Percentiles rank a stretch among this genome's conserved stretches.
These are phyloP conservation scores for Pyrocoelia pectoralis DNA, from an alignment of 2,888 invertebrate genomes.

Conservation along the genomic window DNA sequence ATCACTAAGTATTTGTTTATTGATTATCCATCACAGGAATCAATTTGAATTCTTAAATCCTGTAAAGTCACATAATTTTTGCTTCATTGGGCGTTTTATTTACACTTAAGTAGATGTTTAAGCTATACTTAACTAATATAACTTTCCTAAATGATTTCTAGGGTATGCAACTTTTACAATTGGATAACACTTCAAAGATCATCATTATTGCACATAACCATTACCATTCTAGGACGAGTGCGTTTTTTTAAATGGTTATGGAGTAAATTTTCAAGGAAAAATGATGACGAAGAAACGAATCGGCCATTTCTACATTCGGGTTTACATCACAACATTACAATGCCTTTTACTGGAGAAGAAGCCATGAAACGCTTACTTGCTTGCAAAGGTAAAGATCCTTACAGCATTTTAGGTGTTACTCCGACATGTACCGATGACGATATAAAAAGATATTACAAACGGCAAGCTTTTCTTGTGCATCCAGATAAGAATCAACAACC, in stretches of 20 bases:
- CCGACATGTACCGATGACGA: constrained; percentile 91
- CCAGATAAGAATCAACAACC: constrained; percentile 96
- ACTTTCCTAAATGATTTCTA: no score
- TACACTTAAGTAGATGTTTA: no score
- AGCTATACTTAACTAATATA: no score
- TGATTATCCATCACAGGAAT: no score
- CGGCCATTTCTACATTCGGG: constrained; percentile 63
- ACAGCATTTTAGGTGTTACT: constrained; percentile 78
- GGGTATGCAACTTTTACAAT: constrained; percentile 50
- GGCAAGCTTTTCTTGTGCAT: constrained; percentile 93
- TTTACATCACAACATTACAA: constrained; percentile 75
- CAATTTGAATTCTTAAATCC: no score
- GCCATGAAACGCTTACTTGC: constrained; percentile 92
- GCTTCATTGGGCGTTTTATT: no score
- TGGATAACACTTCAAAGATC: constrained; percentile 52
- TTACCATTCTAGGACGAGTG: constrained; percentile 49
- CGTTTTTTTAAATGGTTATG: constrained; percentile 54
- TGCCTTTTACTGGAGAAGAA: constrained; percentile 92
- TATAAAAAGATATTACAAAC: constrained; percentile 92
- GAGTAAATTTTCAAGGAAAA: constrained; percentile 56
- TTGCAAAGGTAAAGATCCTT: constrained; percentile 84
- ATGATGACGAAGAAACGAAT: constrained; percentile 58
- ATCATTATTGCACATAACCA: constrained; percentile 47
- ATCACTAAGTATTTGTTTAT: no score
- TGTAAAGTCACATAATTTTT: no score